These are phyloP conservation scores for Protonibea diacanthus DNA, from an alignment of 2,797 vertebrate genomes.

Conservation along the genomic window DNA sequence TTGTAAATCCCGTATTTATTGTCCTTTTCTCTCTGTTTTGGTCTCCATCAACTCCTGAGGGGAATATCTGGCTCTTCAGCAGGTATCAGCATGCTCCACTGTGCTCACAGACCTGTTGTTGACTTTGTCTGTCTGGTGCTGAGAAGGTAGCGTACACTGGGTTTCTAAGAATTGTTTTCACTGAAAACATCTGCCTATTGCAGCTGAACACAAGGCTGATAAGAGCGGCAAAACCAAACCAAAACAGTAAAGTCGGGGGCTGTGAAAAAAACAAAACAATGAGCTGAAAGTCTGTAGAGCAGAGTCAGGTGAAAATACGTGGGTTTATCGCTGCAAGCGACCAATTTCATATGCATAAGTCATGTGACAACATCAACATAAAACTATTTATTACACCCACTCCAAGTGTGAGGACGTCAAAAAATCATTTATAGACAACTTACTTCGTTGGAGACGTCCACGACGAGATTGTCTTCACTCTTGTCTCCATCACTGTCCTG, in stretches of 20 bases:
- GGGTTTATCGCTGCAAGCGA: not conserved
- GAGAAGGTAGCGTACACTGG: not conserved
- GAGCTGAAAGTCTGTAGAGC: not conserved
- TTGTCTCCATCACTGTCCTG: constrained; percentile 93
- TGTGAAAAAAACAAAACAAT: not conserved
- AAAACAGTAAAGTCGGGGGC: not conserved
- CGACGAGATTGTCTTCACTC: constrained; percentile 91
- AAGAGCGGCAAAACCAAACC: not conserved
- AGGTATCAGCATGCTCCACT: not conserved
- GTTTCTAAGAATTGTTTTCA: not conserved
- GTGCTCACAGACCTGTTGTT: not conserved
- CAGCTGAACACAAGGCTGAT: not conserved
- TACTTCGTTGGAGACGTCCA: constrained; percentile 91
- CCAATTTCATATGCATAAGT: not conserved
- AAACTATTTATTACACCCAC: not conserved
- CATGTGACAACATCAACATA: not conserved
- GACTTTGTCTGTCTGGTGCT: not conserved
- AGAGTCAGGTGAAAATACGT: not conserved
- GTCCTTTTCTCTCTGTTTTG: not conserved
- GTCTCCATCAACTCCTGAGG: not conserved
- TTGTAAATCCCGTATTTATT: not conserved
- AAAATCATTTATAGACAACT: constrained; percentile 47
- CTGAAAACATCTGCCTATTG: not conserved
- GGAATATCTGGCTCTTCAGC: not conserved
- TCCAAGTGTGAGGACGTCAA: not conserved